Evolutionary conservation across 2,888 invertebrate species (phyloP), one percentile per base, ranked within the genome.

Genomic region (Minunthozetes semirufus): DNA sequence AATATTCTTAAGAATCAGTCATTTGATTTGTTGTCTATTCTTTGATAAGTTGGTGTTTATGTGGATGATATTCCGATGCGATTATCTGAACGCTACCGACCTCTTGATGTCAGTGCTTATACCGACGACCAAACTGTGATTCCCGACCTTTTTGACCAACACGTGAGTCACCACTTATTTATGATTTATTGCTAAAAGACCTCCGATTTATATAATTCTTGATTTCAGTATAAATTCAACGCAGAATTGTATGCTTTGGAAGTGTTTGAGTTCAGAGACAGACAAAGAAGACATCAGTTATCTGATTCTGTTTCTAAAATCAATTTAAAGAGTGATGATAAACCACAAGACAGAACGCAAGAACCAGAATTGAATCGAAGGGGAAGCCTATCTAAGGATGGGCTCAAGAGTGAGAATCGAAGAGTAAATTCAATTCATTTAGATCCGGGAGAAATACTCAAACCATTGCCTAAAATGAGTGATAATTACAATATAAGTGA

Each of bases 11-110:
- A 1, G 11, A n/a, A 74, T 22, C 1, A 11, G 46, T 42, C 46
- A 42, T 19, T 50, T 71, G 27, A 59, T 17, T 70, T 38, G 8
- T 22, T 48, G 33, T 74, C 8, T 33, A 56, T 19, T 63, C 61
- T 29, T 5, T 11, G 56, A 33, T 46, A 48, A 75, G 72, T 75
- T 33, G 59, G 72, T 42, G 38, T 72, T 17, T 72, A 75, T 48
- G 42, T 75, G 13, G 56, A 66, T 6, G 76, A 76, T 25, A 63
- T 76, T 25, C 76, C 76, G 38, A 76, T 76, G 76, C 50, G 70
- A 59, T 74, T 76, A 25, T 42, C 61, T 17, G 73, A 73, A n/a
- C 53, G 46, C 42, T 76, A 53, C 48, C 25, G 48, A 50, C 68
- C 66, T 48, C 19, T 74, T 29, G 66, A 68, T 25, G 22, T 68